Percentiles rank a stretch among this genome's conserved stretches.
These are phyloP conservation scores for Phaenicophaeus curvirostris DNA, from an alignment of 2,797 vertebrate genomes.

Conservation along the genomic window DNA sequence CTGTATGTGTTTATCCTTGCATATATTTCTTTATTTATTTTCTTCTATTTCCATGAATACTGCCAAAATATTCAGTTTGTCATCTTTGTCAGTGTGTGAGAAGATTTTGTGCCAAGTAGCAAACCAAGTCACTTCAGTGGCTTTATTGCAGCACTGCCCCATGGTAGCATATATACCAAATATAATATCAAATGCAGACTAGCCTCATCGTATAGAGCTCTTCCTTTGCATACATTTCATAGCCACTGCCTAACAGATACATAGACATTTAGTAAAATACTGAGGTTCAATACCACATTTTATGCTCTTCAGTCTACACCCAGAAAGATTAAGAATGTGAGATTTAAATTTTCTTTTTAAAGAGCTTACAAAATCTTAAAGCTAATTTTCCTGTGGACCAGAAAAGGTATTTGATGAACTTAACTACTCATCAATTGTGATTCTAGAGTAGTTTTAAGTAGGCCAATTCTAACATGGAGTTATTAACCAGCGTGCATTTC, in stretches of 20 bases:
- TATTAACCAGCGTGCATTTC: conserved; percentile 5
- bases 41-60: neutral
- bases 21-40: neutral
- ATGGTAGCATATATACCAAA: neutral
- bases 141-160: neutral
- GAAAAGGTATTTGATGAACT: neutral
- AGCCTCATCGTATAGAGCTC: accelerated
- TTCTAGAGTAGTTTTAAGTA: neutral
- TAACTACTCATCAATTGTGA: neutral
- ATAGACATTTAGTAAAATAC: neutral
- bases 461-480: neutral
- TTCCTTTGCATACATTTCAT: neutral
- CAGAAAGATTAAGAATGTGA: neutral
- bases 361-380: neutral
- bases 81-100: neutral
- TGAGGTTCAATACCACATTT: neutral
- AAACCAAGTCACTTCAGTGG: neutral
- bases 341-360: neutral
- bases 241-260: neutral
- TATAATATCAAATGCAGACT: accelerated
- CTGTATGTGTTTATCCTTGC: neutral
- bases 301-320: neutral
- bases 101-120: neutral
- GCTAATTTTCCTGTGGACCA: neutral
- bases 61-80: neutral